Base-by-base conservation (phyloP, 1,140 invertebrate genomes). In the Dendrolimus kikuchii region DNA sequence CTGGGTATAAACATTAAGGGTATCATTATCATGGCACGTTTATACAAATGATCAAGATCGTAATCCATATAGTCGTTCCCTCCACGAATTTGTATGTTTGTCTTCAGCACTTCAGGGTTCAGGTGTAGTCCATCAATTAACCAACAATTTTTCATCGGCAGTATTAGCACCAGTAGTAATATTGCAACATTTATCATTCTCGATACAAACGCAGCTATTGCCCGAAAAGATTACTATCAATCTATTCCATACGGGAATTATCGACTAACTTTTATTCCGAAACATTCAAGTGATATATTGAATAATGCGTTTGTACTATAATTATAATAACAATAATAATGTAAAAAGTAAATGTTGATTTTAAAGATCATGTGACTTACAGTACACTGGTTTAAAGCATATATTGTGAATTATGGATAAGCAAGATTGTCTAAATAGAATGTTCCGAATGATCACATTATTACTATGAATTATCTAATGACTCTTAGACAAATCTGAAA, bases 51-150 rank as follows among this genome's bases (percentile, higher is more conserved):
- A 6, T 68, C 65, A 0, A 73, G 69, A 46, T 73, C 63, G 39
- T 74, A 79, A 49, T 81, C 74, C 51, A 79, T 66, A 49, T 77
- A 76, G 42, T 77, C 71, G 46, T 79, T 79, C 0, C 71, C 71
- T 41, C 49, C 44, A 23, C 59, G 47, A 6, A 74, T 46, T 53
- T 72, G 64, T 5, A 53, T 38, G 5, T 53, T 51, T 7, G 57
- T 66, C 57, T 81, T 81, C 49, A 79, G 48, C 23, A 63, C 58
- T 57, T 81, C 78, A 6, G 76, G 74, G 51, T 65, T 66, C 10
- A 81, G 59, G 36, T 64, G 51, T 46, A 81, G 49, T 39, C 77
- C 77, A 41, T 81, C 66, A 7, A 48, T 55, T n/a, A 42, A 8
- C 44, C 4, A 9, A 23, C 49, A 41, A 3, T n/a, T 50, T 1